Percentiles rank a stretch among this genome's conserved stretches.
phyloP scores from a whole-genome alignment of 2,888 invertebrate species.

The Dryococelus australis region DNA sequence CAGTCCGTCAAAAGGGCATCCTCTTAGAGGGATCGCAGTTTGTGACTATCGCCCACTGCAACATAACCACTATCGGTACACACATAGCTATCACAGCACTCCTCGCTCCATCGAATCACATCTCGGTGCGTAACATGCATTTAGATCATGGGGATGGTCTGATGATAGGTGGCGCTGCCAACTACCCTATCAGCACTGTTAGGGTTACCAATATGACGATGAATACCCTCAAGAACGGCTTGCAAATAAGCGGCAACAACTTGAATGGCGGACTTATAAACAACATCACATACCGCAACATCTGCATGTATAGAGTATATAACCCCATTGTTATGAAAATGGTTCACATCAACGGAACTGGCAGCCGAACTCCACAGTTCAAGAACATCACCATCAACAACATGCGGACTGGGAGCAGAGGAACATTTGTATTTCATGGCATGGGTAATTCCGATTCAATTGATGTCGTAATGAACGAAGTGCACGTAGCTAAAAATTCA shows the following conservation, averaged over 20 bases:
- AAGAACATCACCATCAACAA: background rate
- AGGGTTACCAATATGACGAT: background rate
- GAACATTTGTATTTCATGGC: background rate
- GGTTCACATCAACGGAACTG: background rate
- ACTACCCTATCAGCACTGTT: background rate
- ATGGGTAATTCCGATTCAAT: background rate
- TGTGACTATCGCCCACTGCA: background rate
- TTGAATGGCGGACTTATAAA: background rate
- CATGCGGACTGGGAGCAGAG: background rate
- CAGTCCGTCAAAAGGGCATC: background rate
- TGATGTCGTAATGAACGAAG: background rate
- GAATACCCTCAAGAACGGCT: background rate
- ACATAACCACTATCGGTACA: background rate
- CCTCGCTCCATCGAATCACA: background rate
- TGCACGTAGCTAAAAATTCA: background rate
- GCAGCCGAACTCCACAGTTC: background rate
- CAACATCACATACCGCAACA: background rate
- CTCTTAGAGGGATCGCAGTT: background rate
- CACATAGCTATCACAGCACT: background rate
- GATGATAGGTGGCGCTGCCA: background rate
- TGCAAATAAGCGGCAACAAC: background rate
- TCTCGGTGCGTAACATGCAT: background rate
- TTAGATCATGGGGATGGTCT: background rate
- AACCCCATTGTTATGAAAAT: background rate
- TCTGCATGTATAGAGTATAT: background rate